phyloP scores from a whole-genome alignment of 1,140 invertebrate species.

The Trichonephila inaurata region DNA sequence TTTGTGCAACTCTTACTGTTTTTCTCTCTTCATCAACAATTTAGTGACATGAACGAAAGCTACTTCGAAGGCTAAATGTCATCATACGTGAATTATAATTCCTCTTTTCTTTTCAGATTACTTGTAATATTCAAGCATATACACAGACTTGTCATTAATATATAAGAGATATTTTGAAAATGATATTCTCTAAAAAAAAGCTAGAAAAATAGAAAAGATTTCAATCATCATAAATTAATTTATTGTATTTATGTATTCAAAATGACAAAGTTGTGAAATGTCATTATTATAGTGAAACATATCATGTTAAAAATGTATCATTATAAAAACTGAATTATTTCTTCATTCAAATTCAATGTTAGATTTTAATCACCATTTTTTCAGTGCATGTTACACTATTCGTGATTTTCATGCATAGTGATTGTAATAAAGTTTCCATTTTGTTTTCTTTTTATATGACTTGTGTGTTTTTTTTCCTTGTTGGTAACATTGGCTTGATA shows the following conservation, averaged over 20 bases:
- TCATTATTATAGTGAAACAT: slow-evolving; percentile 34
- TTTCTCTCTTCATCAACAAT: not conserved
- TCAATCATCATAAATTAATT: not conserved
- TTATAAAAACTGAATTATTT: not conserved
- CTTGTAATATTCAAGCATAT: not conserved
- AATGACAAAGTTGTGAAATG: not conserved
- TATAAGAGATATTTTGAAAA: not conserved
- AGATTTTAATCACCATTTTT: slow-evolving; percentile 19
- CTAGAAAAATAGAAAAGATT: not conserved
- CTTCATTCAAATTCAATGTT: slow-evolving; percentile 5
- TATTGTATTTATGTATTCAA: not conserved
- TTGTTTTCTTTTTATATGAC: not conserved
- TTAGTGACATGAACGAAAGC: not conserved
- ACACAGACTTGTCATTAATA: not conserved
- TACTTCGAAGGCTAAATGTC: not conserved
- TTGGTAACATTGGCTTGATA: too few species aligned
- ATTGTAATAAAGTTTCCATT: slow-evolving; percentile 30
- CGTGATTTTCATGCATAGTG: slow-evolving; percentile 24
- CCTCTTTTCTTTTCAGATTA: not conserved
- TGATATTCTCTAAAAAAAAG: not conserved
- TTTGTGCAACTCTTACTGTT: not conserved
- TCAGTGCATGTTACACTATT: slow-evolving; percentile 18
- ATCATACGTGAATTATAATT: not conserved
- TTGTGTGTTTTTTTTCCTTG: not conserved
- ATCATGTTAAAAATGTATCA: slow-evolving; percentile 33